Percentiles rank a stretch among this genome's conserved stretches.
Evolutionary conservation across 92 coral and sea anemone genomes (phyloP).

Genomic region (Epizoanthus scotinus): DNA sequence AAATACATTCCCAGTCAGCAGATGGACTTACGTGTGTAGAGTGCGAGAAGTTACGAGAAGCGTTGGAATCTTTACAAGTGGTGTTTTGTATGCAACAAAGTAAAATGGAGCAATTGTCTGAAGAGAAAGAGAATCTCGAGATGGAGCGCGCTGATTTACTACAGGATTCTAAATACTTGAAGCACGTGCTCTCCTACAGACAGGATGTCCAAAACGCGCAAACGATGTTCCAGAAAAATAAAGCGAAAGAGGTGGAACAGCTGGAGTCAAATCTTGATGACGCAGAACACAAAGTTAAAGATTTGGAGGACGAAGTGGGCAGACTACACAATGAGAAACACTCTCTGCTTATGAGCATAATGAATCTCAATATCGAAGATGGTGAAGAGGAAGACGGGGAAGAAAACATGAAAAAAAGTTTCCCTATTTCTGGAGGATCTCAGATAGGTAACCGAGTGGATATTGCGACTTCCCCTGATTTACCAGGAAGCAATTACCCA

Average conservation of each 20-base stretch:
- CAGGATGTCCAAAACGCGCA: constrained; percentile 84
- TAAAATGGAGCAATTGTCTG: constrained; percentile 63
- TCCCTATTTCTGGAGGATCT: neutral
- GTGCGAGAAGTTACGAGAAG: constrained; percentile 57
- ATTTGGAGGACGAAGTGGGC: constrained; percentile 83
- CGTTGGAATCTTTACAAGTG: constrained; percentile 47
- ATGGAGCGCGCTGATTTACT: constrained; percentile 74
- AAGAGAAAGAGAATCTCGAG: constrained; percentile 65
- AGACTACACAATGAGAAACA: constrained; percentile 89
- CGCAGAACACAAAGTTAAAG: constrained; percentile 82
- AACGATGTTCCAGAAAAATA: constrained; percentile 55
- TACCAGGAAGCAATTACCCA: neutral
- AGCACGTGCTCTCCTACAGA: constrained; percentile 92
- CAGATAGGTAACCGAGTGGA: neutral
- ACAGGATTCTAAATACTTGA: constrained; percentile 87
- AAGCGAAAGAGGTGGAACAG: constrained; percentile 68
- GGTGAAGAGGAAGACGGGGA: constrained; percentile 52
- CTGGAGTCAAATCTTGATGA: constrained; percentile 81
- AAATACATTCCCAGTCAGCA: neutral
- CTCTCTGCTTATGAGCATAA: constrained; percentile 70
- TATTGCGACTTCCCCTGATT: neutral
- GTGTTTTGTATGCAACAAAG: constrained; percentile 51
- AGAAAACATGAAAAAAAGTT: constrained; percentile 46
- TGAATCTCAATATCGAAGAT: constrained; percentile 68
- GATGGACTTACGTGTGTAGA: constrained; percentile 46